phyloP scores from a whole-genome alignment of 2,888 invertebrate genomes.

The Empis livida region DNA sequence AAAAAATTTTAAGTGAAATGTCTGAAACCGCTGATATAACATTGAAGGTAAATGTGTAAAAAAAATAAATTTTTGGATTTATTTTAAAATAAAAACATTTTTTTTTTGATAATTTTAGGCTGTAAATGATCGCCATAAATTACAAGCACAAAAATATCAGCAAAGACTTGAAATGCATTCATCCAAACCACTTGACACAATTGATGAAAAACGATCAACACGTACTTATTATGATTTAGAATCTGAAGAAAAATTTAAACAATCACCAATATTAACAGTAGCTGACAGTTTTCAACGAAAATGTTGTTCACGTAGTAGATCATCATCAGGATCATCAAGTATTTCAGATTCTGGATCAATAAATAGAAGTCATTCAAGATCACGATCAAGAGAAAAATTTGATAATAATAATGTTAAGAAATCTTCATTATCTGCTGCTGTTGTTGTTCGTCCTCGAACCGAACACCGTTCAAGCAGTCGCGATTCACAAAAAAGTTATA shows the following conservation, averaged over 20 bases:
- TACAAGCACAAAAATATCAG: constrained; percentile 30
- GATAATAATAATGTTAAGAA: constrained; percentile 16
- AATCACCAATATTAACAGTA: constrained; percentile 17
- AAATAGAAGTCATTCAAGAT: constrained; percentile 20
- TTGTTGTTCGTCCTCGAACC: constrained; percentile 17
- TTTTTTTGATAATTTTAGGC: constrained; percentile 29
- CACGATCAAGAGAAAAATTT: constrained; percentile 15
- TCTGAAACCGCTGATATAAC: constrained; percentile 47
- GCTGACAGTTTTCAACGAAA: constrained; percentile 17
- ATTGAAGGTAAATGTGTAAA: constrained; percentile 26
- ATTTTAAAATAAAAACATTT: not conserved
- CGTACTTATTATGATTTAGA: not conserved
- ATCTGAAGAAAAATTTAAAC: constrained; percentile 9
- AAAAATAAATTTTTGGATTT: not conserved
- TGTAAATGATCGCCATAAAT: constrained; percentile 37
- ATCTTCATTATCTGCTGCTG: constrained; percentile 11
- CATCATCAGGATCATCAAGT: constrained; percentile 32
- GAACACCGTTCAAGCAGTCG: constrained; percentile 21
- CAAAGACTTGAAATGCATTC: constrained; percentile 24
- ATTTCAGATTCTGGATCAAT: constrained; percentile 22
- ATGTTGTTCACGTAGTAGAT: constrained; percentile 16
- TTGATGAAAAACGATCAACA: constrained; percentile 24
- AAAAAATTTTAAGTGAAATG: constrained; percentile 41
- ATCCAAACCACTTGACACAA: constrained; percentile 31
- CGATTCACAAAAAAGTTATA: constrained; percentile 12